These are phyloP conservation scores for Macquaria ambigua DNA, from an alignment of 2,113 vertebrate species.

Conservation along the genomic window DNA sequence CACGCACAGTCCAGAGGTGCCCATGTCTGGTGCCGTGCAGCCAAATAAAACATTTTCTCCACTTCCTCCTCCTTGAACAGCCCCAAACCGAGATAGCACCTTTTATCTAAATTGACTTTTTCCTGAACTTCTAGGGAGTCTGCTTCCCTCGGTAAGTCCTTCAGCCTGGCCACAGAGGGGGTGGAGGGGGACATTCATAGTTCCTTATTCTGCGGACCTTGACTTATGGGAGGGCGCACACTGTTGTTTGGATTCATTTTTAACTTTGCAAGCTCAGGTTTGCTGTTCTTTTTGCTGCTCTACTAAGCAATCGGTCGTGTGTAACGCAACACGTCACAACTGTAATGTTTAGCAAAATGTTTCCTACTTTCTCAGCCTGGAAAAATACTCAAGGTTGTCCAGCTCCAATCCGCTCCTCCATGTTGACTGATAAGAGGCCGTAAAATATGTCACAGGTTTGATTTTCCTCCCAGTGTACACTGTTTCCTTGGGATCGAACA, in stretches of 20 bases:
- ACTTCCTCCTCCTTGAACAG: constrained; percentile 64
- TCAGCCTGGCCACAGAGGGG: background rate
- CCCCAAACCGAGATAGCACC: constrained; percentile 28
- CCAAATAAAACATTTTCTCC: constrained; percentile 54
- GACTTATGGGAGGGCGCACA: constrained; percentile 54
- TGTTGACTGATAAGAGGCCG: constrained; percentile 63
- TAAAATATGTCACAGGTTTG: constrained; percentile 34
- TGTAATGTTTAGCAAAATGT: constrained; percentile 27
- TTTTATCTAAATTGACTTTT: constrained; percentile 79
- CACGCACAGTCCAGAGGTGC: constrained; percentile 23
- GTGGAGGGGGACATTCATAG: background rate
- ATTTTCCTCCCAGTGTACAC: background rate
- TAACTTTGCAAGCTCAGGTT: constrained; percentile 53
- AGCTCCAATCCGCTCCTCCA: constrained; percentile 34
- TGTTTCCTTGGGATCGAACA: background rate
- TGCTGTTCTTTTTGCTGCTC: constrained; percentile 15
- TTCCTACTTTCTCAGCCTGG: constrained; percentile 21
- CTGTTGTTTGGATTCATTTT: constrained; percentile 53
- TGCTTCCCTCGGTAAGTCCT: constrained; percentile 11
- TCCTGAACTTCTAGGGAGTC: constrained; percentile 74
- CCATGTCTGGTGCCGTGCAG: constrained; percentile 11
- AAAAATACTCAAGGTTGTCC: constrained; percentile 57
- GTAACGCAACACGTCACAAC: background rate
- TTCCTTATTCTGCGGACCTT: constrained; percentile 69
- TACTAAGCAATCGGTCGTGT: background rate